Conservation (phyloP, 2,113 vertebrate species). For the Stigmatopora nigra region DNA sequence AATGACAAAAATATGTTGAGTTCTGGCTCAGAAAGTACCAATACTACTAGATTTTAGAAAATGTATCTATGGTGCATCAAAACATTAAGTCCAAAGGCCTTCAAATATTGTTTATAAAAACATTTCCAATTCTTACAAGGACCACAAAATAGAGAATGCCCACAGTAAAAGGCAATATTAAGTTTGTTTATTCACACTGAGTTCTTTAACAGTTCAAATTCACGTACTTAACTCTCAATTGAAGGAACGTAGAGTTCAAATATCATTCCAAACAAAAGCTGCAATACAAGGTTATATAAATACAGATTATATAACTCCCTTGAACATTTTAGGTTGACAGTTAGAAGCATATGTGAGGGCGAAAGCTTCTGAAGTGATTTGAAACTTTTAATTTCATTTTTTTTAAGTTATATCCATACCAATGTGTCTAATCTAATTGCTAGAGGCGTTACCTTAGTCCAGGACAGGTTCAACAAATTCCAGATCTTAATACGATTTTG, state of each 20-base stretch:
- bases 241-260: neutral
- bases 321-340: neutral
- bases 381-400: neutral
- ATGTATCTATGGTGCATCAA: neutral
- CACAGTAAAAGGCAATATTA: neutral
- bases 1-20: neutral
- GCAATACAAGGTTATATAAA: slow-evolving; percentile 1
- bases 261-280: neutral
- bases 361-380: neutral
- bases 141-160: neutral
- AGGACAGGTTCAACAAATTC: neutral
- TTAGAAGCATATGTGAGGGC: neutral
- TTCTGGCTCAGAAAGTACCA: neutral
- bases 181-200: neutral
- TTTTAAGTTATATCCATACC: neutral
- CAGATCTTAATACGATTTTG: neutral
- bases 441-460: neutral
- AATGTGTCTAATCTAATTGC: neutral
- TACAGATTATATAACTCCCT: neutral
- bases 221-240: neutral
- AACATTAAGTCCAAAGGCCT: neutral
- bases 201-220: neutral
- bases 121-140: neutral
- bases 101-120: neutral
- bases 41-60: neutral